phyloP scores from a whole-genome alignment of 2,113 vertebrate genomes.

The Cariama cristata region DNA sequence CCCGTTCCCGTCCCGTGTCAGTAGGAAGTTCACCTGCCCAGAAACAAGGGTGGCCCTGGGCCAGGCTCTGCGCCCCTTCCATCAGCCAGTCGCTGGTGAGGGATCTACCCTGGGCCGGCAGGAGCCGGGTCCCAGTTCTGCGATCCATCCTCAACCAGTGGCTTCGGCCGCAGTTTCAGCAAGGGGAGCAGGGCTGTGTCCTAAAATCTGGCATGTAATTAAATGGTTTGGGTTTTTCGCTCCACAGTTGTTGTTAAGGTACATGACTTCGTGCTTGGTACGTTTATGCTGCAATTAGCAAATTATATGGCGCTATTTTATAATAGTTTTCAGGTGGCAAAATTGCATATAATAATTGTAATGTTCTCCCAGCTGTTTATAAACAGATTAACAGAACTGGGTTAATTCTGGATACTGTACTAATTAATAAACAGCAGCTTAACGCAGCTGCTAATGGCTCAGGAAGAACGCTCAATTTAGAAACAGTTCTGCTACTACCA shows the following conservation, averaged over 20 bases:
- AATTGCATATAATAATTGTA: slow-evolving; percentile 2
- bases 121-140: not conserved
- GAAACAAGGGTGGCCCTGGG: not conserved
- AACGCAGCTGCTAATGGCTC: slow-evolving; percentile 52
- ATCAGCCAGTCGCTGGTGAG: not conserved
- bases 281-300: slow-evolving; percentile 29
- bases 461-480: slow-evolving; percentile 62
- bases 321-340: slow-evolving; percentile 57
- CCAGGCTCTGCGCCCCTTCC: not conserved
- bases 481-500: not conserved
- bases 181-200: not conserved
- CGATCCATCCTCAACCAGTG: not conserved
- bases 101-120: not conserved
- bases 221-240: not conserved
- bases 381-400: slow-evolving; percentile 54
- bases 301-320: not conserved
- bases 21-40: not conserved
- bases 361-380: slow-evolving; percentile 49
- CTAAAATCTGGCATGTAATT: not conserved
- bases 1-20: not conserved
- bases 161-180: not conserved
- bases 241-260: not conserved
- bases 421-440: slow-evolving; percentile 66
- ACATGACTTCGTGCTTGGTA: not conserved
- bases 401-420: slow-evolving; percentile 62